phyloP scores from a whole-genome alignment of 2,888 invertebrate species.

The Nomada fabriciana region DNA sequence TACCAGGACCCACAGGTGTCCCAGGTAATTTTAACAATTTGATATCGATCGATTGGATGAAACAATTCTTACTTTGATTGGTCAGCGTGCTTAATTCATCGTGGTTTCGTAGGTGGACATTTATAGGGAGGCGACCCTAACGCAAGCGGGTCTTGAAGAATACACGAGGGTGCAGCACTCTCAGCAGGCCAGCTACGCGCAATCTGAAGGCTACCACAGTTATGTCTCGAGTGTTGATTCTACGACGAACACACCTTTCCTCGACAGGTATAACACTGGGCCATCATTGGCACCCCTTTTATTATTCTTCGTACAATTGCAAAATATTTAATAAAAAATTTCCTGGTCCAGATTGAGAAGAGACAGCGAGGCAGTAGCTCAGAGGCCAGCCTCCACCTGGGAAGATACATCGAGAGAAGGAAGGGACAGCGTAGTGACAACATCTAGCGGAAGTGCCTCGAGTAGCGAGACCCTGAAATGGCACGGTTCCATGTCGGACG shows the following conservation, averaged over 20 bases:
- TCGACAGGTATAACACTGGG: slow-evolving; percentile 86
- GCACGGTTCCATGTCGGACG: slow-evolving; percentile 87
- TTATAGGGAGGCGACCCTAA: slow-evolving; percentile 81
- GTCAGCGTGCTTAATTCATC: slow-evolving; percentile 11
- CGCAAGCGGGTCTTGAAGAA: slow-evolving; percentile 85
- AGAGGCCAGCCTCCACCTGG: slow-evolving; percentile 84
- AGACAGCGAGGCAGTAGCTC: slow-evolving; percentile 87
- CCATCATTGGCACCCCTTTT: background rate
- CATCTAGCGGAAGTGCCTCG: slow-evolving; percentile 87
- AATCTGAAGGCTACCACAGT: slow-evolving; percentile 92
- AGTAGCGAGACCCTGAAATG: slow-evolving; percentile 92
- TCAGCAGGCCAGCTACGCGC: slow-evolving; percentile 91
- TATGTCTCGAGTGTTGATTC: slow-evolving; percentile 92
- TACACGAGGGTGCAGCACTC: slow-evolving; percentile 87
- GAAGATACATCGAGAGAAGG: slow-evolving; percentile 85
- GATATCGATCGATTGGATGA: too few relatives aligned
- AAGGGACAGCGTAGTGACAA: slow-evolving; percentile 88
- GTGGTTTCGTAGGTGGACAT: slow-evolving; percentile 77
- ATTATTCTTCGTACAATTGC: background rate
- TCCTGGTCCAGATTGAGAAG: slow-evolving; percentile 85
- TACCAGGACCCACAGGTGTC: slow-evolving; percentile 85
- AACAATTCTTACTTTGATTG: too few relatives aligned
- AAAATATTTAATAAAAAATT: background rate
- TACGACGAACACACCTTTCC: slow-evolving; percentile 89
- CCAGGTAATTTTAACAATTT: slow-evolving; percentile 70